These are phyloP conservation scores for Drosophila borealis DNA, from an alignment of 2,888 invertebrate species.

Conservation along the genomic window DNA sequence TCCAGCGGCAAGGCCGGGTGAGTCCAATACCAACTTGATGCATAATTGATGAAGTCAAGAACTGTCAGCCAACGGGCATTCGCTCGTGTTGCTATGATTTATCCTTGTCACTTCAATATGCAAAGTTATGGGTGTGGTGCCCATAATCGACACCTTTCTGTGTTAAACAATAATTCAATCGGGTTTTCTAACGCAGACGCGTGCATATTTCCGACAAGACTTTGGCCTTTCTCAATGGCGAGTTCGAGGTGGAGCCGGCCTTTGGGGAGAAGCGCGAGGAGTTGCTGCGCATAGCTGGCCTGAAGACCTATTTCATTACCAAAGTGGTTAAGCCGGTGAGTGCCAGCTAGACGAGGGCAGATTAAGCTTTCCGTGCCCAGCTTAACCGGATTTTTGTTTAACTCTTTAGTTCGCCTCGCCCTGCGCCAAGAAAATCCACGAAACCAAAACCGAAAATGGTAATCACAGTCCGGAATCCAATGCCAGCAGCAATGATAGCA, in stretches of 20 bases:
- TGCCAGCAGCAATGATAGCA: constrained; percentile 42
- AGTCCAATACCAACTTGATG: constrained; percentile 77
- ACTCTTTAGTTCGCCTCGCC: constrained; percentile 78
- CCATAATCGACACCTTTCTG: neutral
- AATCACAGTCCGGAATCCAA: constrained; percentile 61
- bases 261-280: constrained; percentile 97
- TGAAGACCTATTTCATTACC: constrained; percentile 96
- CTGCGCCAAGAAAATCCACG: constrained; percentile 78
- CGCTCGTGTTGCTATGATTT: constrained; percentile 47
- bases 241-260: constrained; percentile 97
- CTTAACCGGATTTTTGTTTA: neutral
- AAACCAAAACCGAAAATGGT: constrained; percentile 59
- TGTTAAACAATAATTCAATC: neutral
- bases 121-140: constrained; percentile 45
- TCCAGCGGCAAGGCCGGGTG: constrained; percentile 97
- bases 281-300: constrained; percentile 93
- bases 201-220: constrained; percentile 98
- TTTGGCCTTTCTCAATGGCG: constrained; percentile 92
- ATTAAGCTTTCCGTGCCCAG: neutral
- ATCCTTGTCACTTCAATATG: constrained; percentile 56
- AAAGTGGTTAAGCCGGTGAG: constrained; percentile 93
- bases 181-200: constrained; percentile 86
- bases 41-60: constrained; percentile 53
- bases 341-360: constrained; percentile 38
- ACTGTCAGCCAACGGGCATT: constrained; percentile 6